Base-by-base conservation (phyloP, 2,888 invertebrate genomes). In the Cremastobaeus sp. region DNA sequence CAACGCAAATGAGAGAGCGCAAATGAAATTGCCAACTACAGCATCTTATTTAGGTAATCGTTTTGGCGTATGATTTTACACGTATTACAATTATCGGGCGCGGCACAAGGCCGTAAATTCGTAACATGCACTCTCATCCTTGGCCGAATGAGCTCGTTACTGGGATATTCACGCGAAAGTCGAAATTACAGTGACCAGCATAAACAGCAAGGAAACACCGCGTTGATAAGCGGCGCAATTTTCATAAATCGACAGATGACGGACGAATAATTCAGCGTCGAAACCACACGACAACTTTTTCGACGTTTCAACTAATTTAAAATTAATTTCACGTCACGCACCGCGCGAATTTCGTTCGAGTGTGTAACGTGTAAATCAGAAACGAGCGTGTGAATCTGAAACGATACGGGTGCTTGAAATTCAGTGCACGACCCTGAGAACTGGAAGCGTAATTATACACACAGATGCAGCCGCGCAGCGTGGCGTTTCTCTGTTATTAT, bases 401-500 rank as follows among this genome's bases (percentile, higher is more conserved):
- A 3, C 39, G 20, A 14, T 1, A 0, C 18, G 20, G 47, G 17
- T 14, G 25, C 47, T 50, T 43, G 11, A 66, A 50, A 57, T 50
- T 20, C 37, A 25, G 0, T 18, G n/a, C 37, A 39, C 48, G 55
- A 20, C 25, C 35, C 28, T 68, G 43, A 34, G 21, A 48, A 43
- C 11, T 34, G 43, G 50, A 57, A 50, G 25, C 8, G 55, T 50
- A 68, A 68, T 68, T 68, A 43, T 28, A 39, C 37, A 18, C 11
- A 8, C n/a, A 11, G n/a, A n/a, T n/a, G n/a, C n/a, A n/a, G n/a
- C n/a, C 39, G 12, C 15, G 15, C 1, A 4, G 43, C 32, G 41
- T 25, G 20, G n/a, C 32, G 55, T 20, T 47, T 48, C 57, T 50
- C 57, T 41, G 66, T 68, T 59, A 65, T 65, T 65, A 59, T 50